Percentiles rank a stretch among this genome's conserved stretches.
phyloP scores from a whole-genome alignment of 2,888 invertebrate species.

The Pseudococcus viburni region DNA sequence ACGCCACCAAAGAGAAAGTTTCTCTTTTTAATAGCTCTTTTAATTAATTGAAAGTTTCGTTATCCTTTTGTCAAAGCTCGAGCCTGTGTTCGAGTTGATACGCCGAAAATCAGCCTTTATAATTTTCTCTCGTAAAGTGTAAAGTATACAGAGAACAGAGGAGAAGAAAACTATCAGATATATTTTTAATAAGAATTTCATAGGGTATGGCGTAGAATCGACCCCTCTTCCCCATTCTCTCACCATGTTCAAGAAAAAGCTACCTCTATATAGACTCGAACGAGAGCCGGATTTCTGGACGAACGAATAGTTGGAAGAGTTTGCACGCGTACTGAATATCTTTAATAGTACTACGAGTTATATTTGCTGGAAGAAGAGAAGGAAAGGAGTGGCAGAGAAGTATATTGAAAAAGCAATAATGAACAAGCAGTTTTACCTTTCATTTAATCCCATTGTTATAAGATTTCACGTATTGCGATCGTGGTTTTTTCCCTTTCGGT shows the following conservation, averaged over 20 bases:
- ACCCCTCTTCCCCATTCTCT: background rate
- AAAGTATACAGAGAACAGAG: background rate
- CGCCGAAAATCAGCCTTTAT: constrained; percentile 18
- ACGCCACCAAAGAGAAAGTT: background rate
- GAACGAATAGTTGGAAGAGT: background rate
- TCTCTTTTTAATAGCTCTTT: constrained; percentile 15
- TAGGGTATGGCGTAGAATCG: background rate
- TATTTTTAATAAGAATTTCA: constrained; percentile 30
- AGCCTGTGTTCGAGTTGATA: constrained; percentile 14
- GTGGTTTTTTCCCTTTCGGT: background rate
- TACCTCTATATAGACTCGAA: background rate
- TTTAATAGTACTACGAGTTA: background rate
- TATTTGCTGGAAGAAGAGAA: background rate
- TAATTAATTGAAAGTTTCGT: constrained; percentile 45
- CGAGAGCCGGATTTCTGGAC: background rate
- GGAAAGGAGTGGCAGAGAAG: background rate
- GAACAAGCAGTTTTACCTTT: constrained; percentile 53
- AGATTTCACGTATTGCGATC: constrained; percentile 42
- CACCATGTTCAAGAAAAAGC: background rate
- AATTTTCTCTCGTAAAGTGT: constrained; percentile 14
- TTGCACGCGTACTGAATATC: constrained; percentile 44
- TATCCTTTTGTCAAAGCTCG: constrained; percentile 47
- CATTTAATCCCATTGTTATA: constrained; percentile 48
- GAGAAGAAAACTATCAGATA: background rate
- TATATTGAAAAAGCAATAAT: constrained; percentile 50